These are phyloP conservation scores for Drosophila neocordata DNA, from an alignment of 1,140 invertebrate genomes.

Conservation along the genomic window DNA sequence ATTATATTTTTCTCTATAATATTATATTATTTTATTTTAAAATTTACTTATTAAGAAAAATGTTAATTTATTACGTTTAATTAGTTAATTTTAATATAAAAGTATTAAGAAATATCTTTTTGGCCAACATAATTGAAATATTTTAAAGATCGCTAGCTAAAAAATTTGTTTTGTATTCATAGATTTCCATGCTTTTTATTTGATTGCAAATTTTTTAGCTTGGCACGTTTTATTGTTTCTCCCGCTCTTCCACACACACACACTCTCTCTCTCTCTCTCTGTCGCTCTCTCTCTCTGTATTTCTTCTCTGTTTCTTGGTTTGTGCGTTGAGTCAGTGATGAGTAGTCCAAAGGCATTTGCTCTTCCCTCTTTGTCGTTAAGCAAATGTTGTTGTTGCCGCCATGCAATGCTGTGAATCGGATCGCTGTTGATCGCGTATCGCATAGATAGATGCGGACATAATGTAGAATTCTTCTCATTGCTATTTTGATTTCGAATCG, in stretches of 20 bases:
- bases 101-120: too few species aligned
- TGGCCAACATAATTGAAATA: too few species aligned
- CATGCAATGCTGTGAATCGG: neutral
- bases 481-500: constrained; percentile 68
- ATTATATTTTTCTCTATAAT: too few species aligned
- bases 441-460: constrained; percentile 10
- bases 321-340: constrained; percentile 2
- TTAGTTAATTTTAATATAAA: too few species aligned
- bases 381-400: constrained; percentile 1
- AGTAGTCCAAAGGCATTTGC: neutral
- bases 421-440: neutral
- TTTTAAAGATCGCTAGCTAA: too few species aligned
- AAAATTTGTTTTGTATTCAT: neutral
- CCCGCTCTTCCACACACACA: neutral
- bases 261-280: neutral
- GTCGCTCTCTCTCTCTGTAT: neutral
- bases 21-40: too few species aligned
- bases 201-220: neutral
- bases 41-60: too few species aligned
- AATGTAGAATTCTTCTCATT: constrained; percentile 70
- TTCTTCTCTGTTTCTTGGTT: neutral
- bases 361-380: neutral
- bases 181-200: constrained; percentile 3
- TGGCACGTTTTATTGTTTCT: neutral
- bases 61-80: too few species aligned